Evolutionary conservation across 2,888 invertebrate genomes (phyloP).

Genomic region (Chloromyia formosa): DNA sequence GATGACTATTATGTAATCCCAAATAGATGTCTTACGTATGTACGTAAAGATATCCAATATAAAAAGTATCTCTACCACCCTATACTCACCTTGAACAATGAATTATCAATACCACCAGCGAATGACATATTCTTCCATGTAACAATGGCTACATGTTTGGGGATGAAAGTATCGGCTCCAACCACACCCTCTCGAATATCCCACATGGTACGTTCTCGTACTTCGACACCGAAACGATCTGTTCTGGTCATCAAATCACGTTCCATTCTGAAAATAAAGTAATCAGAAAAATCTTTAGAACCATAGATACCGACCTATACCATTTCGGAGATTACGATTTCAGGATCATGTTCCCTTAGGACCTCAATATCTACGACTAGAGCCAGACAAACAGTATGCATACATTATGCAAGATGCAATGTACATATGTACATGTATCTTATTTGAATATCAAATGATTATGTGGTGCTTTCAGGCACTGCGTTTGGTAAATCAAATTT

Average conservation of each 20-base stretch:
- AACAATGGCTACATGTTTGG: constrained; percentile 88
- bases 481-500: too few relatives aligned
- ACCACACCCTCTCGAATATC: constrained; percentile 90
- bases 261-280: constrained; percentile 66
- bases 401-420: too few relatives aligned
- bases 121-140: constrained; percentile 98
- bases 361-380: too few relatives aligned
- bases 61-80: not conserved
- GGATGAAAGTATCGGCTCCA: constrained; percentile 88
- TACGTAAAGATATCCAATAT: too few relatives aligned
- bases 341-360: too few relatives aligned
- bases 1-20: constrained; percentile 31
- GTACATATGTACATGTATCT: too few relatives aligned
- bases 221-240: constrained; percentile 85
- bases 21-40: too few relatives aligned
- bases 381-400: too few relatives aligned
- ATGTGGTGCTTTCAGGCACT: too few relatives aligned
- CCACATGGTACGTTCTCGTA: constrained; percentile 86
- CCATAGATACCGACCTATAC: too few relatives aligned
- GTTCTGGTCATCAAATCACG: constrained; percentile 76
- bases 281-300: not conserved
- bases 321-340: too few relatives aligned
- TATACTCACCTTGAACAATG: constrained; percentile 71
- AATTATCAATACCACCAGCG: constrained; percentile 84
- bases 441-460: too few relatives aligned